phyloP scores from a whole-genome alignment of 2,797 vertebrate genomes.

The Lepilemur ruficaudatus region DNA sequence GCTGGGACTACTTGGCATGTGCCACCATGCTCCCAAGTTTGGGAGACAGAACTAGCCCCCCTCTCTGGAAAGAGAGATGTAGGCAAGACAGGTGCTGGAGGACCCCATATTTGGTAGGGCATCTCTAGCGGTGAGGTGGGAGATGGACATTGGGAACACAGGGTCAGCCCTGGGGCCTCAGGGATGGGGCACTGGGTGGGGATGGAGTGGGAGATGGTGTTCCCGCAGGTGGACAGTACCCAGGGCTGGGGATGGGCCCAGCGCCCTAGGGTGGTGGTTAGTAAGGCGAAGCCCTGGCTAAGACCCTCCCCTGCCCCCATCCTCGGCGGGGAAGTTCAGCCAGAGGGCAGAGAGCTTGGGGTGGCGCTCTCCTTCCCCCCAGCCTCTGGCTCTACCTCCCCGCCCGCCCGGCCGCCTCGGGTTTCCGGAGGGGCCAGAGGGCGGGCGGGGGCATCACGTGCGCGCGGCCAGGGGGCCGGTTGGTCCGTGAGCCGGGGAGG shows the following conservation, averaged over 20 bases:
- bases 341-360: not conserved
- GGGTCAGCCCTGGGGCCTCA: not conserved
- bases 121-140: not conserved
- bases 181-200: not conserved
- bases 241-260: not conserved
- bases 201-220: too few species aligned
- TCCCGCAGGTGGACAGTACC: not conserved
- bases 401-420: constrained; percentile 26
- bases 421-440: constrained; percentile 60
- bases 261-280: not conserved
- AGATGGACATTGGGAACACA: not conserved
- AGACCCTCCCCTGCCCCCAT: not conserved
- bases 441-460: constrained; percentile 66
- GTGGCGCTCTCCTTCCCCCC: not conserved
- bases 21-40: too few species aligned
- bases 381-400: not conserved
- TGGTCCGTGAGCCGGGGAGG: constrained; percentile 53
- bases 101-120: accelerated
- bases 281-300: not conserved
- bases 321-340: not conserved
- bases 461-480: constrained; percentile 4
- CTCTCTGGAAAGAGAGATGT: not conserved
- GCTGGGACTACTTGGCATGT: too few species aligned
- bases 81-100: not conserved
- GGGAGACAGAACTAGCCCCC: not conserved